Conservation (phyloP, 2,888 invertebrate species). For the Hyppa rectilinea region DNA sequence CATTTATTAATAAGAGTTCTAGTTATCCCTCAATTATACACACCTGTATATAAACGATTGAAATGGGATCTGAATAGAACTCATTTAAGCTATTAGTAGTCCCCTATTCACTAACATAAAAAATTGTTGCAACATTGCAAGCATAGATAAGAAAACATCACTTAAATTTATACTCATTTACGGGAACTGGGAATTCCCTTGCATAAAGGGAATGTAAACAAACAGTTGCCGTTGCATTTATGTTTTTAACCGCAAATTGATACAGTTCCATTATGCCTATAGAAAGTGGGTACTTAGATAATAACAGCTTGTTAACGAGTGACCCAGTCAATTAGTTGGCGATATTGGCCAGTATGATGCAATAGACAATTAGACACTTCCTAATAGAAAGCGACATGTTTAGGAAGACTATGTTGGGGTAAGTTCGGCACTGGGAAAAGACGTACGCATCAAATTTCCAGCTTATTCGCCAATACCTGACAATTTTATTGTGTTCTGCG, state of each 20-base stretch:
- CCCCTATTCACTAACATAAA: neutral
- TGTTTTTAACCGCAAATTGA: slow-evolving; percentile 21
- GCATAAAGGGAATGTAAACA: neutral
- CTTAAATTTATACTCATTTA: neutral
- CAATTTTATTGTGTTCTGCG: neutral
- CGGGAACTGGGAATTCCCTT: neutral
- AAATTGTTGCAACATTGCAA: neutral
- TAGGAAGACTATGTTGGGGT: neutral
- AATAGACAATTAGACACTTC: slow-evolving; percentile 69
- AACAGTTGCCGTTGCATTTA: slow-evolving; percentile 13
- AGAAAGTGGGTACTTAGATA: slow-evolving; percentile 62
- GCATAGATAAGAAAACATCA: neutral
- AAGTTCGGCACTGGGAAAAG: neutral
- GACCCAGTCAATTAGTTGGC: slow-evolving; percentile 79
- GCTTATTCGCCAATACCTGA: neutral
- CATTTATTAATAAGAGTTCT: no score
- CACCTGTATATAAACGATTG: neutral
- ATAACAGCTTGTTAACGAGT: slow-evolving; percentile 70
- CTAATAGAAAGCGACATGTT: slow-evolving; percentile 43
- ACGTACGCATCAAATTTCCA: no score
- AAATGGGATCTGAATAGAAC: neutral
- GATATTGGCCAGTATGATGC: slow-evolving; percentile 77
- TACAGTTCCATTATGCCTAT: slow-evolving; percentile 16
- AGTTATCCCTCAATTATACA: no score
- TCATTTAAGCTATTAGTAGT: neutral